phyloP scores from a whole-genome alignment of 2,888 invertebrate species.

The Tetramorium bicarinatum region DNA sequence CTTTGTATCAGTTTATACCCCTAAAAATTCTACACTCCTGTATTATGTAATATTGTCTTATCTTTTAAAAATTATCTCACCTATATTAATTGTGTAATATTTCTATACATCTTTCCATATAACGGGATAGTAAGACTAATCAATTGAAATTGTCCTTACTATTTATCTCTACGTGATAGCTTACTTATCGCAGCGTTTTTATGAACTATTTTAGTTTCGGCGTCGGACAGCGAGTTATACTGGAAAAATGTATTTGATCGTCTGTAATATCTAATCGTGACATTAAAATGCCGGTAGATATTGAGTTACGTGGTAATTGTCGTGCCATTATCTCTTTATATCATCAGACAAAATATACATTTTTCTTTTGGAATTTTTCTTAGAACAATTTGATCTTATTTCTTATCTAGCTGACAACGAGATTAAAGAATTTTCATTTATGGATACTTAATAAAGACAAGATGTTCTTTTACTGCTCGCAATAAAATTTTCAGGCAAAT shows the following conservation, averaged over 20 bases:
- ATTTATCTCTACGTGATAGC: constrained; percentile 31
- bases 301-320: constrained; percentile 1
- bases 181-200: not conserved
- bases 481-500: not conserved
- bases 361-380: not conserved
- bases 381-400: not conserved
- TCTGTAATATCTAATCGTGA: constrained; percentile 59
- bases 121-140: not conserved
- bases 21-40: not conserved
- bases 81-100: not conserved
- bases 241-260: not conserved
- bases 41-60: not conserved
- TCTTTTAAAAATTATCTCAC: not conserved
- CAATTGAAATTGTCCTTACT: not conserved
- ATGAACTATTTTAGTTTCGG: not conserved
- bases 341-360: not conserved
- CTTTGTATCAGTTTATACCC: not conserved
- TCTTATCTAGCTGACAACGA: not conserved
- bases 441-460: not conserved
- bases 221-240: not conserved
- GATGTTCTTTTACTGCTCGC: not conserved
- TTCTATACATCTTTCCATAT: not conserved
- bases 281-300: constrained; percentile 44
- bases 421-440: not conserved
- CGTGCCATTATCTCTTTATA: not conserved